Conservation (phyloP, 1,140 invertebrate genomes). For the Laupala kohalensis region DNA sequence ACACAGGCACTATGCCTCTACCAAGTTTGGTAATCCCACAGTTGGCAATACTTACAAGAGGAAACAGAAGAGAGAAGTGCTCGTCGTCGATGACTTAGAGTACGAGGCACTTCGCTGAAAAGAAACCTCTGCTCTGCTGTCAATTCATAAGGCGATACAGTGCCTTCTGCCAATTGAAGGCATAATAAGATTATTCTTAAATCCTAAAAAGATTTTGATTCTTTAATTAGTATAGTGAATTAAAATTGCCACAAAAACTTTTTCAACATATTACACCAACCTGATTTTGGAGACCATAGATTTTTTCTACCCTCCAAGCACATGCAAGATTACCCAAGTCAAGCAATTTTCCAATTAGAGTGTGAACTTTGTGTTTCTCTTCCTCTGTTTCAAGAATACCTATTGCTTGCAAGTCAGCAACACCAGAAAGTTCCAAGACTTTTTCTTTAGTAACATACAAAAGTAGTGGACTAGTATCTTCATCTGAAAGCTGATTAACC, state of each 20-base stretch:
- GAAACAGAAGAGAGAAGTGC: neutral
- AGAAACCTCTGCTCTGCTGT: conserved; percentile 24
- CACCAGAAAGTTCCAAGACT: neutral
- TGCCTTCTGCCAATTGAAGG: conserved; percentile 33
- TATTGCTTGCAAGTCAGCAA: neutral
- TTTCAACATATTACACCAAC: conserved; percentile 1
- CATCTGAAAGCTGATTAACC: neutral
- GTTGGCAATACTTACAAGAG: neutral
- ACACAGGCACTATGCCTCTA: neutral
- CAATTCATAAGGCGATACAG: conserved; percentile 26
- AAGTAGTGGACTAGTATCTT: neutral
- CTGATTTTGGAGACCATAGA: conserved; percentile 29
- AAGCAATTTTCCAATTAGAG: conserved; percentile 26
- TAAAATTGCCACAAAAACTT: neutral
- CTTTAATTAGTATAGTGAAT: neutral
- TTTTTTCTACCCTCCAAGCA: conserved; percentile 31
- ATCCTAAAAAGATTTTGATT: conserved; percentile 21
- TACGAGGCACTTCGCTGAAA: conserved; percentile 17
- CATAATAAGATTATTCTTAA: conserved; percentile 33
- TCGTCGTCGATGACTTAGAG: neutral
- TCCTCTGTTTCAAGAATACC: conserved; percentile 1
- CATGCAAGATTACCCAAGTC: conserved; percentile 29
- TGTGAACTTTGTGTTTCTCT: conserved; percentile 27
- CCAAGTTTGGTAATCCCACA: too few relatives aligned
- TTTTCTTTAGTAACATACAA: neutral